Evolutionary conservation across 2,797 vertebrate genomes (phyloP), one percentile per base, ranked within the genome.

Genomic region (Micropoecilia bifurca): DNA sequence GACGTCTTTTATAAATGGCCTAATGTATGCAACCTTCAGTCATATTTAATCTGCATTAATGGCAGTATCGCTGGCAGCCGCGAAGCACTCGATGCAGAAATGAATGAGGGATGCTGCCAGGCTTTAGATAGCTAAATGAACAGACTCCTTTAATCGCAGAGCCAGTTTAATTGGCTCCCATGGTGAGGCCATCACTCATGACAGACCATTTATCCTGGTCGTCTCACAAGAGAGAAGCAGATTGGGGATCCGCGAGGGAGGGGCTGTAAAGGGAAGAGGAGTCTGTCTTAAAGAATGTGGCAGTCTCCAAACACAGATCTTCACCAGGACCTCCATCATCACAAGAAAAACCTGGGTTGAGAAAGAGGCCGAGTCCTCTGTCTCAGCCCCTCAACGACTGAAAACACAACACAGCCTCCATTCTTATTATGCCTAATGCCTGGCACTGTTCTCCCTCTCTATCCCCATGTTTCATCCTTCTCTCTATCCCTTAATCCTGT

Each of bases 81-180:
- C 5, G 1, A 71, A 74, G 76, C 81, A 47, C 53, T 82, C 74
- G n/a, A 22, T 79, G 83, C 68, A 48, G 43, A 80, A 47, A 43
- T 83, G 87, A 90, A 87, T 69, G 80, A 72, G 74, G 74, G 77
- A 55, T 18, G 77, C 85, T 81, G 83, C 79, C 84, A 79, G 84
- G 86, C 78, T 78, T 82, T 66, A 69, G 84, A 83, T 71, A 71
- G 83, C 89, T 88, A 88, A 90, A 93, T 89, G 86, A 91, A 86
- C 82, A 90, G 80, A 81, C 83, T 81, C 22, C 74, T 90, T 90
- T 93, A 93, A 94, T 92, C 91, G 91, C 88, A 45, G 82, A 83
- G 79, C 79, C 75, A 18, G 16, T 88, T 88, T 94, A 95, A 95
- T 94, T 95, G 91, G 91, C 92, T 95, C 91, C 91, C 84, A 71